These are phyloP conservation scores for Dexiosoma caninum DNA, from an alignment of 2,888 invertebrate genomes.

Conservation along the genomic window DNA sequence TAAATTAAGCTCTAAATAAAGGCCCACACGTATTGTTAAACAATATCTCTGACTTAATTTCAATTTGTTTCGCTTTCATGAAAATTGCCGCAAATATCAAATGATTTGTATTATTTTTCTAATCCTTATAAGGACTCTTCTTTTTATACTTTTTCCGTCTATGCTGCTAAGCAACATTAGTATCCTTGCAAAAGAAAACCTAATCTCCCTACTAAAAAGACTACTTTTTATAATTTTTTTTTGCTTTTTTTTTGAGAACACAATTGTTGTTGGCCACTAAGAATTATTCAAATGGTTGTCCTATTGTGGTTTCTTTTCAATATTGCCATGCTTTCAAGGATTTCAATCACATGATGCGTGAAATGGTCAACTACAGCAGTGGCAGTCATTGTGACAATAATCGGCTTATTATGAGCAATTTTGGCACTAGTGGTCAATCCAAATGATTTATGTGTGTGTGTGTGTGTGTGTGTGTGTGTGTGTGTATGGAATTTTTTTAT, in stretches of 20 bases:
- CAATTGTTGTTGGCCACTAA: slow-evolving; percentile 35
- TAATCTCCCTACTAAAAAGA: slow-evolving; percentile 40
- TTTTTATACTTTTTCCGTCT: too few relatives aligned
- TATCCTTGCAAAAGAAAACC: background rate
- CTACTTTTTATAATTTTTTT: too few relatives aligned
- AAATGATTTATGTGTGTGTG: slow-evolving; percentile 63
- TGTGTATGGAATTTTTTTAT: background rate
- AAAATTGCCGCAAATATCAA: background rate
- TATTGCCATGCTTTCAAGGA: slow-evolving; percentile 36
- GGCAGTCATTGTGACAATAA: slow-evolving; percentile 70
- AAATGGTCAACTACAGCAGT: slow-evolving; percentile 69
- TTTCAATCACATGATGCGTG: slow-evolving; percentile 69
- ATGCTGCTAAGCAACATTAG: slow-evolving; percentile 7
- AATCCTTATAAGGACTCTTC: slow-evolving; percentile 26
- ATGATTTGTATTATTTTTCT: slow-evolving; percentile 5
- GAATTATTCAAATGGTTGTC: slow-evolving; percentile 28
- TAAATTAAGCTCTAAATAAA: background rate
- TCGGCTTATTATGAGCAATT: slow-evolving; percentile 75
- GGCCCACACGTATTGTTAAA: background rate
- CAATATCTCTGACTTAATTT: background rate
- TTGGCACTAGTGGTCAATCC: slow-evolving; percentile 73
- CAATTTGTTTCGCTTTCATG: background rate
- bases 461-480: background rate
- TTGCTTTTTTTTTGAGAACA: background rate
- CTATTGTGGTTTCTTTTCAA: slow-evolving; percentile 26